Evolutionary conservation across 2,888 invertebrate species (phyloP), one percentile per base, ranked within the genome.

Genomic region (Phytoseiulus persimilis): DNA sequence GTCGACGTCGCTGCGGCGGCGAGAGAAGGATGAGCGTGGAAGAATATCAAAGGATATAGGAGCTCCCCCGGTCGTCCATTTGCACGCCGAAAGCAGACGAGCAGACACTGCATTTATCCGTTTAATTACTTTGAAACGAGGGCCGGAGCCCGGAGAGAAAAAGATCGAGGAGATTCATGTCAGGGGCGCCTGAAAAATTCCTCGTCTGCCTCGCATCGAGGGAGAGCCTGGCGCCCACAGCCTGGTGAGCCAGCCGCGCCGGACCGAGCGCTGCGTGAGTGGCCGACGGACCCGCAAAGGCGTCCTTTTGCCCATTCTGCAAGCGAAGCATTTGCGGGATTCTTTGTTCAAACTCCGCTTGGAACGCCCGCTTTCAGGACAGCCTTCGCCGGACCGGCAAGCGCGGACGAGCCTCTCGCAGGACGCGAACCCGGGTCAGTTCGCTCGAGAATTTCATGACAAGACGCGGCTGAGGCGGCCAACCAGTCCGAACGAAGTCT

Each of bases 121-220:
- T 65, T 65, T 65, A 65, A 65, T 65, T 65, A 65, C 65, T 65
- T 65, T 65, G 65, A 28, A 65, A 65, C 65, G 18, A 65, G 65
- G 65, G 28, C 65, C 65, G 65, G 18, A 28, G 28, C 65, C 65
- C 11, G 65, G 65, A 65, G 65, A 65, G 23, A 65, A 65, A 28
- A 65, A 65, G 65, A 65, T 65, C 65, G 65, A 65, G 65, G 65
- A 65, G 65, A 65, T 65, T 65, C 65, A 65, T 65, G 65, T 65
- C 65, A n/a, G n/a, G n/a, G n/a, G 65, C 65, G 11, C 28, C 28
- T 65, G 23, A 65, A 6, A 65, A 65, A 65, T 65, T 65, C 65
- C 65, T 65, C 65, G 65, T 65, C 65, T 28, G 28, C 65, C 23
- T 65, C 28, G 65, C 65, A 2, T 14, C 65, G 65, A 65, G 14